These are phyloP conservation scores for Podarcis lilfordi DNA, from an alignment of 2,797 vertebrate genomes.

Conservation along the genomic window DNA sequence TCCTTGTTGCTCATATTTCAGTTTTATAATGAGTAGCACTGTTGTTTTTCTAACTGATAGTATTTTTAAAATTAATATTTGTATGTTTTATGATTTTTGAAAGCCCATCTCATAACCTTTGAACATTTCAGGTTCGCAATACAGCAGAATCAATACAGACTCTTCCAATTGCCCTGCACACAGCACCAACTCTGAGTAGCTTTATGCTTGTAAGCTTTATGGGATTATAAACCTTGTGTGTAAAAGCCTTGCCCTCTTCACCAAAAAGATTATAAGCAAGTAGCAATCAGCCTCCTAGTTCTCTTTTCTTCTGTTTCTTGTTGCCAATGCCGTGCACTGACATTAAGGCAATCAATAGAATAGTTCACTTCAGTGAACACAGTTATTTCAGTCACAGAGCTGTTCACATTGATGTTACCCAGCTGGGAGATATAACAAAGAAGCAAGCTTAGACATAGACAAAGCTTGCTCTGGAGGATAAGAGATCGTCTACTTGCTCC, in stretches of 20 bases:
- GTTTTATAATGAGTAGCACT: neutral
- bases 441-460: conserved; percentile 35
- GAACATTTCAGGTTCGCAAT: neutral
- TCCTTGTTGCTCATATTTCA: too few species aligned
- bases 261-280: conserved; percentile 2
- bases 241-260: neutral
- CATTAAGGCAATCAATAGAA: conserved; percentile 20
- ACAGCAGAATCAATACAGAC: neutral
- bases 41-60: too few species aligned
- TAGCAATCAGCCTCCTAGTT: conserved; percentile 1
- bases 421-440: conserved; percentile 40
- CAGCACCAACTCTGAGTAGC: conserved; percentile 5
- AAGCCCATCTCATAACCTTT: neutral
- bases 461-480: conserved; percentile 25
- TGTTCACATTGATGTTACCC: conserved; percentile 39
- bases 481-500: conserved; percentile 34
- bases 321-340: neutral
- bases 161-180: neutral
- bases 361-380: conserved; percentile 28
- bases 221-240: neutral
- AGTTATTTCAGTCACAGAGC: conserved; percentile 27
- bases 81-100: neutral
- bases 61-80: neutral
- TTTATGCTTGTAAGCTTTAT: conserved; percentile 2
- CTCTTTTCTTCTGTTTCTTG: conserved; percentile 11